A percentile compares a stretch with the other conserved stretches of the same genome.
Evolutionary conservation across 2,113 vertebrate species (phyloP).

Genomic region (Cinclus mexicanus): DNA sequence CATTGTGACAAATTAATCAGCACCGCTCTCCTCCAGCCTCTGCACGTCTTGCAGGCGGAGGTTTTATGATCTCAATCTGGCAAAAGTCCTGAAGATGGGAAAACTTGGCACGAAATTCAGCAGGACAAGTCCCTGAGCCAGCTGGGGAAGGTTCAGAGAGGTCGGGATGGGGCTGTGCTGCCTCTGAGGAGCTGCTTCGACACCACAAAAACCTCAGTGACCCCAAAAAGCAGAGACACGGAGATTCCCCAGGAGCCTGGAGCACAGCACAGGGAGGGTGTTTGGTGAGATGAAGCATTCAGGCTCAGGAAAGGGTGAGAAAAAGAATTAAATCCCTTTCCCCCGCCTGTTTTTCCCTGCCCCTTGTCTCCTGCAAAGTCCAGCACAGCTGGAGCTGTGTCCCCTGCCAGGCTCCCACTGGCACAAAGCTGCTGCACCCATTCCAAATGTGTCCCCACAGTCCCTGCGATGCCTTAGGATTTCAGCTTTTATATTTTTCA

Average conservation of each 20-base stretch:
- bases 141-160: background rate
- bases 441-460: rapidly evolving
- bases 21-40: background rate
- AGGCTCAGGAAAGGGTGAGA: background rate
- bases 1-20: slow-evolving; percentile 50
- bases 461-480: background rate
- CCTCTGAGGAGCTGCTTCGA: background rate
- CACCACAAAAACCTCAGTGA: background rate
- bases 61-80: slow-evolving; percentile 23
- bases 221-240: background rate
- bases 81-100: background rate
- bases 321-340: background rate
- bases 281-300: background rate
- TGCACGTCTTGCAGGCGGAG: background rate
- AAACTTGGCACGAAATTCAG: background rate
- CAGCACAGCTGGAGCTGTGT: background rate
- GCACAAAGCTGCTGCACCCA: background rate
- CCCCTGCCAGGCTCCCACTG: background rate
- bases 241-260: background rate
- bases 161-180: background rate
- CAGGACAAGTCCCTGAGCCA: background rate
- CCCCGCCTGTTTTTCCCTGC: background rate
- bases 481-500: background rate
- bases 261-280: rapidly evolving
- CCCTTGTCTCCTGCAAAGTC: background rate